phyloP scores from a whole-genome alignment of 2,888 invertebrate species.

The Habroteleia sp. region DNA sequence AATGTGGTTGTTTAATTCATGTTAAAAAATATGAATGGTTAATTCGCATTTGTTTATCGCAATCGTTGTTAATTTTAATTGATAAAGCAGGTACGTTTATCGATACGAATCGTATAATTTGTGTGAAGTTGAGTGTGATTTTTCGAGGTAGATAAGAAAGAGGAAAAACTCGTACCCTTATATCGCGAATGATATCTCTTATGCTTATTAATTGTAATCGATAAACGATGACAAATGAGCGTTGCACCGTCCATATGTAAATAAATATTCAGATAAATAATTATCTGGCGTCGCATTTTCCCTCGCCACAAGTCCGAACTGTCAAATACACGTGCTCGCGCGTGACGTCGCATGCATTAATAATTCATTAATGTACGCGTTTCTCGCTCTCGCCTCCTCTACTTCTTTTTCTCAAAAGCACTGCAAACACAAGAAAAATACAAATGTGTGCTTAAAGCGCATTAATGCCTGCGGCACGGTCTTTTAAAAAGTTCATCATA shows the following conservation, averaged over 20 bases:
- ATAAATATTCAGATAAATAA: slow-evolving; percentile 57
- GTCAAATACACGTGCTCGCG: slow-evolving; percentile 60
- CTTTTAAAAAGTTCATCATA: slow-evolving; percentile 45
- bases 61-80: too few relatives aligned
- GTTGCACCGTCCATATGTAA: slow-evolving; percentile 40
- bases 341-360: slow-evolving; percentile 58
- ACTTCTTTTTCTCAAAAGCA: slow-evolving; percentile 32
- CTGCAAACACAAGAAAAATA: slow-evolving; percentile 48
- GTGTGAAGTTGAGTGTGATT: too few relatives aligned
- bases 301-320: slow-evolving; percentile 33
- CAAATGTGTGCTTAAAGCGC: too few relatives aligned
- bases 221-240: slow-evolving; percentile 52
- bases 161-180: too few relatives aligned
- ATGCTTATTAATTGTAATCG: slow-evolving; percentile 48
- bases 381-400: background rate
- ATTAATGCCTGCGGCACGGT: slow-evolving; percentile 18
- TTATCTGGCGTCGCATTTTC: slow-evolving; percentile 42
- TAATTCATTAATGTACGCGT: slow-evolving; percentile 48
- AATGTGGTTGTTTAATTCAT: too few relatives aligned
- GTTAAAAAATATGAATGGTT: too few relatives aligned
- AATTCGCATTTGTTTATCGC: too few relatives aligned
- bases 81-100: too few relatives aligned
- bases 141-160: too few relatives aligned
- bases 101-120: too few relatives aligned
- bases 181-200: slow-evolving; percentile 13